These are phyloP conservation scores for Chamaea fasciata DNA, from an alignment of 2,113 vertebrate species.

Conservation along the genomic window DNA sequence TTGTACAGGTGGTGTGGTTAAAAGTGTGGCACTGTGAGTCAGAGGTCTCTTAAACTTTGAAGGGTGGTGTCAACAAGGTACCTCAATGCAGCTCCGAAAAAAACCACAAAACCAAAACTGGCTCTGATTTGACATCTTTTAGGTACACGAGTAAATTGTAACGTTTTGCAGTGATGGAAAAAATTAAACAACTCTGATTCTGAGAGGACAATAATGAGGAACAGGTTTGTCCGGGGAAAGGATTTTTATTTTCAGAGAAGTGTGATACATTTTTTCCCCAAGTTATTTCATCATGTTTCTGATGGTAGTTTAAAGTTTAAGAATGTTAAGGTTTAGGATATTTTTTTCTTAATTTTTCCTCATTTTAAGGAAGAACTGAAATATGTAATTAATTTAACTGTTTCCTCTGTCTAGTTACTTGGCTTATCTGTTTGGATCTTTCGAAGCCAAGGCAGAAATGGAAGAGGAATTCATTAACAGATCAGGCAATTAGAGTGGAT, in stretches of 20 bases:
- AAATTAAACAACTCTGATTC: not conserved
- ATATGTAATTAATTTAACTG: not conserved
- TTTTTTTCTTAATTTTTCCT: not conserved
- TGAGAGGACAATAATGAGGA: not conserved
- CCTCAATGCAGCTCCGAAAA: not conserved
- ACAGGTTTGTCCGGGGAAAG: not conserved
- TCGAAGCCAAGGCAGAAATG: not conserved
- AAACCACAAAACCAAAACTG: not conserved
- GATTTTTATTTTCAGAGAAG: not conserved
- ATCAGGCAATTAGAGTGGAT: not conserved
- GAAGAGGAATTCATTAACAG: not conserved
- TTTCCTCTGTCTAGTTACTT: constrained; percentile 4
- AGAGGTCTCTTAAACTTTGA: not conserved
- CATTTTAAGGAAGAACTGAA: not conserved
- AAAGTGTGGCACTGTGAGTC: not conserved
- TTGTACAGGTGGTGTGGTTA: not conserved
- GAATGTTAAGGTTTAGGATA: not conserved
- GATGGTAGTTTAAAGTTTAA: not conserved
- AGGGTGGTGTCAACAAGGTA: not conserved
- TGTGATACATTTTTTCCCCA: not conserved
- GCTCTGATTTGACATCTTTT: not conserved
- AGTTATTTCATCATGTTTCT: not conserved
- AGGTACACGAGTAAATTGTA: not conserved
- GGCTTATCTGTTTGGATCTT: not conserved
- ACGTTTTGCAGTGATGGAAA: not conserved